Conservation (phyloP, 2,797 vertebrate genomes). For the Syndactyla subalaris region DNA sequence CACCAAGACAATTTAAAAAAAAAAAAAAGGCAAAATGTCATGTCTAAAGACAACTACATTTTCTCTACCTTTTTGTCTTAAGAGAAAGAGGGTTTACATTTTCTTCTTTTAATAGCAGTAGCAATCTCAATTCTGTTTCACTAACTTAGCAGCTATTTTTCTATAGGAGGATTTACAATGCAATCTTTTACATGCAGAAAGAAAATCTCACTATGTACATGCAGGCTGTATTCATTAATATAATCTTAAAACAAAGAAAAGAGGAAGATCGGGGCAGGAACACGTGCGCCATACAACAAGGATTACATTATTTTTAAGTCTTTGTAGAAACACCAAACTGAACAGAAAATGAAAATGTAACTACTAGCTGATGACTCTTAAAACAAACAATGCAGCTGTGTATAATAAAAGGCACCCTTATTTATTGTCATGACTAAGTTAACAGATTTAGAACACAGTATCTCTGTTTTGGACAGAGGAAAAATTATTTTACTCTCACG, state of each 20-base stretch:
- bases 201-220: constrained; percentile 42
- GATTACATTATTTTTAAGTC: constrained; percentile 38
- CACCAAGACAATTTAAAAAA: background rate
- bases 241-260: constrained; percentile 75
- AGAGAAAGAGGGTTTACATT: background rate
- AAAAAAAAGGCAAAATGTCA: background rate
- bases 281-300: constrained; percentile 49
- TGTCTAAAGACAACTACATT: background rate
- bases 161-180: constrained; percentile 7
- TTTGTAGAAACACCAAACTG: constrained; percentile 28
- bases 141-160: background rate
- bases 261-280: constrained; percentile 60
- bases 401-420: constrained; percentile 69
- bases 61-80: background rate
- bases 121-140: background rate
- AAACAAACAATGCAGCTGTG: constrained; percentile 68
- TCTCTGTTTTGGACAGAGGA: constrained; percentile 48
- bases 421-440: constrained; percentile 67
- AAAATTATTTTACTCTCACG: constrained; percentile 58
- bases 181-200: constrained; percentile 22
- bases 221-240: constrained; percentile 64
- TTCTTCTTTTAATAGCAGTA: background rate
- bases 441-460: constrained; percentile 59
- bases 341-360: constrained; percentile 61
- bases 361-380: constrained; percentile 55